Conservation (phyloP, 2,888 invertebrate genomes). For the Deroplatys truncata region DNA sequence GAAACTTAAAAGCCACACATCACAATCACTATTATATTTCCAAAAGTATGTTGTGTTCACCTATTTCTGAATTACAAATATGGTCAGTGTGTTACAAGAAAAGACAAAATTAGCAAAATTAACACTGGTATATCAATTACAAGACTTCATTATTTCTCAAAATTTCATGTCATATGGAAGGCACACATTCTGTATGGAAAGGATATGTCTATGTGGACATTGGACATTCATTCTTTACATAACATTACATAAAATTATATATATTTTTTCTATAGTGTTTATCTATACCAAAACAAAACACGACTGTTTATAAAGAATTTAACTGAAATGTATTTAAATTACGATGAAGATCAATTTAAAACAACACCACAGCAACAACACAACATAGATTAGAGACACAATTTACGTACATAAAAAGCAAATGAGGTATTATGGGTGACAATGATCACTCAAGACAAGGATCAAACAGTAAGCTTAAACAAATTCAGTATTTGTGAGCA, state of each 20-base stretch:
- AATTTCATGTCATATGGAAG: conserved; percentile 13
- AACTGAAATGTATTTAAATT: too few relatives aligned
- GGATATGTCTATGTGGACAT: conserved; percentile 21
- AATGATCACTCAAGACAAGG: too few relatives aligned
- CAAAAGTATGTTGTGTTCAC: neutral
- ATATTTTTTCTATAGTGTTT: neutral
- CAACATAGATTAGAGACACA: too few relatives aligned
- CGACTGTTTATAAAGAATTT: too few relatives aligned
- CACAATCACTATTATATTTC: conserved; percentile 6
- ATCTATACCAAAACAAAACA: too few relatives aligned
- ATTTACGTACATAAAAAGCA: too few relatives aligned
- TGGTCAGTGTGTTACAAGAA: neutral
- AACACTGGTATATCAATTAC: neutral
- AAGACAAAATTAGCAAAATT: neutral
- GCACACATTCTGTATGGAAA: conserved; percentile 21
- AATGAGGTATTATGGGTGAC: too few relatives aligned
- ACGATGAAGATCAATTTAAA: too few relatives aligned
- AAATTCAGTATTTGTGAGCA: too few relatives aligned
- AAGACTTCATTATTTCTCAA: neutral
- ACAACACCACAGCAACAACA: too few relatives aligned
- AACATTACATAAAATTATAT: neutral
- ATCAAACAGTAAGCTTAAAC: too few relatives aligned
- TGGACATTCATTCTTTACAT: conserved; percentile 8
- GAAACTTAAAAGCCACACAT: conserved; percentile 9
- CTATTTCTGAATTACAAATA: neutral